phyloP scores from a whole-genome alignment of 2,113 vertebrate genomes.

The Cathartes aura region DNA sequence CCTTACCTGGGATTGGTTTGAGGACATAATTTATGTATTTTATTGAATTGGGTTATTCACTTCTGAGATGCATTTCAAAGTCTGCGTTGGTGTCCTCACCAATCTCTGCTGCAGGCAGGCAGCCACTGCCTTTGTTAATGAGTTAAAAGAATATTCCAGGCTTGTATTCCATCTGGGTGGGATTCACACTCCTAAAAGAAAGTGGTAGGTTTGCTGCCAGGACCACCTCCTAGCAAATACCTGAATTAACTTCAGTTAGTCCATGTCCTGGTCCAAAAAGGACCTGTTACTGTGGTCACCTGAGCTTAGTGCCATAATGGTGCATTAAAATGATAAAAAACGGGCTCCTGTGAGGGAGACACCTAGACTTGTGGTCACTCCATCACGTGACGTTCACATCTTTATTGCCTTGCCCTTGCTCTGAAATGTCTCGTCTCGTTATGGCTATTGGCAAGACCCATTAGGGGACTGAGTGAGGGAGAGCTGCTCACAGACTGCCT shows the following conservation, averaged over 20 bases:
- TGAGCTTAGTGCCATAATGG: neutral
- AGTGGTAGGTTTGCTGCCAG: neutral
- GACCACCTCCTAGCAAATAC: neutral
- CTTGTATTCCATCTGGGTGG: neutral
- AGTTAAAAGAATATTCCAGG: neutral
- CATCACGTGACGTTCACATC: fast-evolving
- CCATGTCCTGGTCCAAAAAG: neutral
- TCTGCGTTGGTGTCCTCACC: neutral
- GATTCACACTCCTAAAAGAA: neutral
- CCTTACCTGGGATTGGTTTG: neutral
- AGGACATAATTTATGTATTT: neutral
- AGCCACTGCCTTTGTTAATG: neutral
- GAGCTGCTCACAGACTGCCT: neutral
- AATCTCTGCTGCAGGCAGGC: neutral
- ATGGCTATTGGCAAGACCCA: neutral
- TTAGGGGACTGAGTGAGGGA: neutral
- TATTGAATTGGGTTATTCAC: neutral
- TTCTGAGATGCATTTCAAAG: neutral
- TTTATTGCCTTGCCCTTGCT: neutral
- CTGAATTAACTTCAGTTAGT: neutral
- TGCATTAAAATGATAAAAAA: neutral
- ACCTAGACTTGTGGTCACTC: neutral
- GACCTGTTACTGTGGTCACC: neutral
- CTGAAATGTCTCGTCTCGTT: fast-evolving
- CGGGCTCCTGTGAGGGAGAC: neutral